Percentiles rank a stretch among this genome's conserved stretches.
Evolutionary conservation across 2,113 vertebrate species (phyloP).

Genomic region (Myotis lucifugus): DNA sequence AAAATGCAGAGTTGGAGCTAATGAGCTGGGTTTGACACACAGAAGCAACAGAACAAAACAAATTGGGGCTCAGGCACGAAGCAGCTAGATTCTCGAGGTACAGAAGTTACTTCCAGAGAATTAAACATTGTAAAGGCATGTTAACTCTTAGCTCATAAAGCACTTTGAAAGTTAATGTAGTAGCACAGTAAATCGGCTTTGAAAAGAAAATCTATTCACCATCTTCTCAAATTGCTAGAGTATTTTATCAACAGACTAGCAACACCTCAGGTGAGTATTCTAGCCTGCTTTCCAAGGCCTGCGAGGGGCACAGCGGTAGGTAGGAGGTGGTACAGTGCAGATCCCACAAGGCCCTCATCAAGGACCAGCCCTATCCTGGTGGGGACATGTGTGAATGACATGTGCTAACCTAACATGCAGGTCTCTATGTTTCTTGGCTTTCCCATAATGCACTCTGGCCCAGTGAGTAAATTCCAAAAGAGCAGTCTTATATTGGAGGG

Average conservation of each 20-base stretch:
- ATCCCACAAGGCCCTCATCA: neutral
- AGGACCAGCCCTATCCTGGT: no score
- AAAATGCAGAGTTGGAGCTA: neutral
- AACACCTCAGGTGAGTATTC: neutral
- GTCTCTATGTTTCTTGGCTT: neutral
- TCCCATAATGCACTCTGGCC: neutral
- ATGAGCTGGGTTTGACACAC: neutral
- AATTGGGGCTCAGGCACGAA: neutral
- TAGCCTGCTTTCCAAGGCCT: neutral
- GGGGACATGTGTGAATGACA: neutral
- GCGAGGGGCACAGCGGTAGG: neutral
- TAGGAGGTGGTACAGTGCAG: accelerated
- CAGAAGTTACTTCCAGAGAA: slow-evolving; percentile 21
- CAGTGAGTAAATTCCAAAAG: neutral
- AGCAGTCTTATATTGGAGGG: neutral
- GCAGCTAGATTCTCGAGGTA: neutral
- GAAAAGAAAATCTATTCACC: slow-evolving; percentile 27
- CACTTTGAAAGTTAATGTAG: neutral
- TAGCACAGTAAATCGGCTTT: neutral
- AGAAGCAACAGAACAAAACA: slow-evolving; percentile 16
- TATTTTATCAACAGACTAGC: neutral
- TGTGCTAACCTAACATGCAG: neutral
- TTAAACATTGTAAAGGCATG: neutral
- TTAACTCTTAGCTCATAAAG: slow-evolving; percentile 15
- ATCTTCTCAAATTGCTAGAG: neutral